Conservation (phyloP, 2,888 invertebrate genomes). For the Sesamia inferens region DNA sequence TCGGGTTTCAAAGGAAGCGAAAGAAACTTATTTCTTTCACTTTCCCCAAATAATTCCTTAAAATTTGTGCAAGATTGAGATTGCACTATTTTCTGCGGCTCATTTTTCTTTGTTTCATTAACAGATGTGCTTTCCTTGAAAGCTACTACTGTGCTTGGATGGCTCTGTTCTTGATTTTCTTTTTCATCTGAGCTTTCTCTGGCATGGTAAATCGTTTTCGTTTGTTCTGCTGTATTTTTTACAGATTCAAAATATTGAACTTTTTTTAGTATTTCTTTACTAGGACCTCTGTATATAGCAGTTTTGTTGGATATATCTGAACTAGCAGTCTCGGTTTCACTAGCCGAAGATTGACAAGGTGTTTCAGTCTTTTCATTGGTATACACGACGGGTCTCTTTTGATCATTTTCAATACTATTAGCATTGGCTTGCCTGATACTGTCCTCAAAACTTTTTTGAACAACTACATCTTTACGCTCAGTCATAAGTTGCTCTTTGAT, state of each 20-base stretch:
- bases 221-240: conserved; percentile 86
- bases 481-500: conserved; percentile 64
- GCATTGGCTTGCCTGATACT: conserved; percentile 12
- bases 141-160: conserved; percentile 33
- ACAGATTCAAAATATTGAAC: conserved; percentile 95
- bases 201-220: conserved; percentile 87
- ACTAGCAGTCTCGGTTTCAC: conserved; percentile 93
- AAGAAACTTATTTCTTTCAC: conserved; percentile 90
- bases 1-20: conserved; percentile 87
- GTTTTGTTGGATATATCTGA: conserved; percentile 93
- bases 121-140: conserved; percentile 50
- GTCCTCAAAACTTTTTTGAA: conserved; percentile 20
- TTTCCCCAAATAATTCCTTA: conserved; percentile 95
- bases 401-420: conserved; percentile 54
- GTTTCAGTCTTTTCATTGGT: conserved; percentile 77
- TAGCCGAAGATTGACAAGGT: conserved; percentile 87
- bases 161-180: conserved; percentile 74
- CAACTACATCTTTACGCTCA: conserved; percentile 40
- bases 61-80: conserved; percentile 93
- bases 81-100: conserved; percentile 80
- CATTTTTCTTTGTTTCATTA: conserved; percentile 68
- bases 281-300: conserved; percentile 90
- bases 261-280: conserved; percentile 92
- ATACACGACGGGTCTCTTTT: conserved; percentile 73
- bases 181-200: conserved; percentile 88